phyloP scores from a whole-genome alignment of 2,797 vertebrate genomes.

The Mormyrops boulengeri region DNA sequence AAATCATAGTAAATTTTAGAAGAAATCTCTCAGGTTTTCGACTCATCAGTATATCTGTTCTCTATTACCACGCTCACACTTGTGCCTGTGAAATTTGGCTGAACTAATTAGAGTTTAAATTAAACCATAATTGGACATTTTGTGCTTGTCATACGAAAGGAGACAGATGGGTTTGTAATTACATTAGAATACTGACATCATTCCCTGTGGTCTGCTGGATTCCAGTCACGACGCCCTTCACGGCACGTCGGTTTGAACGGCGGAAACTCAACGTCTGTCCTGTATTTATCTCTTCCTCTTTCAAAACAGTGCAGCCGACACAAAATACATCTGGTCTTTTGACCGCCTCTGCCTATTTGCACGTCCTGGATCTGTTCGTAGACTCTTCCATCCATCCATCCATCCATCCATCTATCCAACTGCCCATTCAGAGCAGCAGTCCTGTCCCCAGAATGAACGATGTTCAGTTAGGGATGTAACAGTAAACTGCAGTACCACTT shows the following conservation, averaged over 20 bases:
- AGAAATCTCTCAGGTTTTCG: constrained; percentile 34
- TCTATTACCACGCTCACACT: constrained; percentile 62
- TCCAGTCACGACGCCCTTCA: neutral
- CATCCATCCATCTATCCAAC: neutral
- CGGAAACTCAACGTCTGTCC: neutral
- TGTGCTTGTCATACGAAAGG: constrained; percentile 94
- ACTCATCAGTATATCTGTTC: constrained; percentile 60
- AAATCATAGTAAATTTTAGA: constrained; percentile 26
- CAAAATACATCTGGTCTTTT: neutral
- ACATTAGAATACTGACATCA: constrained; percentile 69
- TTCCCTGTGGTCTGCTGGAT: constrained; percentile 2
- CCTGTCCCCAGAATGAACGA: neutral
- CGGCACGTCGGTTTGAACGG: neutral
- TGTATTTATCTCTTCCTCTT: neutral
- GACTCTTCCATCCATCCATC: neutral
- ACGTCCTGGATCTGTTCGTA: neutral
- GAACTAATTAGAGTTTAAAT: constrained; percentile 99
- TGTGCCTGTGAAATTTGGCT: constrained; percentile 82
- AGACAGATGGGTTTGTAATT: constrained; percentile 99
- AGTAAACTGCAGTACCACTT: neutral
- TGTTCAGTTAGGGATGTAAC: neutral
- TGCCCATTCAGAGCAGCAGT: neutral
- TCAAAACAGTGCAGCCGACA: neutral
- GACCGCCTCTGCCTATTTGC: neutral
- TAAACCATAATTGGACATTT: constrained; percentile 99